Evolutionary conservation across 92 coral and sea anemone genomes (phyloP).

Genomic region (Umimayanthus chanpuru): DNA sequence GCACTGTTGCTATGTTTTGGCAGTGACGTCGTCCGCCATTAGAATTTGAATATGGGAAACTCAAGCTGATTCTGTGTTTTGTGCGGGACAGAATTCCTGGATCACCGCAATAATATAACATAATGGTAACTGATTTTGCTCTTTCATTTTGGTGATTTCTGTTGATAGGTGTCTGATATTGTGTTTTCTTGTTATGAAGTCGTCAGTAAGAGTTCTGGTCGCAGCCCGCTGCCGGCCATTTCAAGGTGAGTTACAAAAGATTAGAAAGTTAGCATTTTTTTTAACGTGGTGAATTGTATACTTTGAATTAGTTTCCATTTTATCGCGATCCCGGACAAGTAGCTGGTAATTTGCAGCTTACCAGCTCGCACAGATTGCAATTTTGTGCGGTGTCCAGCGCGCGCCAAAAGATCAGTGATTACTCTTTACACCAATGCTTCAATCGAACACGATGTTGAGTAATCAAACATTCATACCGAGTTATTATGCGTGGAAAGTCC

Average conservation of each 20-base stretch:
- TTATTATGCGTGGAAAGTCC: too few species aligned
- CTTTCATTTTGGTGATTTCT: background rate
- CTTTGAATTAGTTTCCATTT: background rate
- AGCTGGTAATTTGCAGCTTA: background rate
- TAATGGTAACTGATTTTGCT: slow-evolving; percentile 66
- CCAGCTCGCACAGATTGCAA: background rate
- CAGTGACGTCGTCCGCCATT: slow-evolving; percentile 78
- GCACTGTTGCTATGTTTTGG: slow-evolving; percentile 90
- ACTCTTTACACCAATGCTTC: too few species aligned
- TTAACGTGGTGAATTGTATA: too few species aligned
- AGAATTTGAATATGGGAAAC: slow-evolving; percentile 55
- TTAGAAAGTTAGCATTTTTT: background rate
- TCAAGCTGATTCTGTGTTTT: slow-evolving; percentile 23
- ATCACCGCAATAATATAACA: slow-evolving; percentile 71
- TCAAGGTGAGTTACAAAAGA: slow-evolving; percentile 71
- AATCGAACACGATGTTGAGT: too few species aligned
- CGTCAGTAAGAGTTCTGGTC: slow-evolving; percentile 72
- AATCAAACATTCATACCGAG: too few species aligned
- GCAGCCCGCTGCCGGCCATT: slow-evolving; percentile 99
- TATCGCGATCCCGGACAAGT: background rate
- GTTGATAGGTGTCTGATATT: slow-evolving; percentile 15
- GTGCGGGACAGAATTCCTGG: slow-evolving; percentile 65
- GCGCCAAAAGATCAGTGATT: background rate
- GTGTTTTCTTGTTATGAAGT: slow-evolving; percentile 65
- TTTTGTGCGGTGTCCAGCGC: background rate